Base-by-base conservation (phyloP, 2,797 vertebrate species). In the Lepidocolaptes lacrymiger region DNA sequence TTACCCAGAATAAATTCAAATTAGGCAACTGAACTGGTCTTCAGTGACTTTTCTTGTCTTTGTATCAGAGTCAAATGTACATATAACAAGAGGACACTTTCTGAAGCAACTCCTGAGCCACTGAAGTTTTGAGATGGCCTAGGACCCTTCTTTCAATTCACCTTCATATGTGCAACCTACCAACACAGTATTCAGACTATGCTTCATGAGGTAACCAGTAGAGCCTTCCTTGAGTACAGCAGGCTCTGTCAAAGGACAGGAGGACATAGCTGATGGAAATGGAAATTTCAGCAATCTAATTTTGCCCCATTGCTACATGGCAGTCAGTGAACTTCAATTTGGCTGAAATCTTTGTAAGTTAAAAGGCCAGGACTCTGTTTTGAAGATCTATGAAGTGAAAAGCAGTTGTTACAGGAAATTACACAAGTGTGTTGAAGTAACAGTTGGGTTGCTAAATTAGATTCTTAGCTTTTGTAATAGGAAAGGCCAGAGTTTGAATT, bases 361-460 rank as follows among this genome's bases (percentile, higher is more conserved):
- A 67, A 71, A 88, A 85, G 75, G 24, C 61, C 37, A 77, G 52
- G 76, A 74, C 48, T 91, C 26, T 26, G 54, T 27, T 83, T 74
- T 61, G 34, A 56, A 67, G 71, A 75, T 27, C 4, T 72, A 66
- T 66, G 80, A 79, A 88, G 14, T 66, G 63, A 83, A 43, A 73
- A 92, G n/a, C 30, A 64, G 56, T 88, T 87, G 21, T 61, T 77
- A 39, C 52, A 83, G 87, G 89, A 94, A 88, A 86, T 91, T 93
- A 56, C 64, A 49, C 61, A 91, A 85, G 20, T 21, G 4, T 39
- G 36, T 85, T 91, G 59, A 83, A 92, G 72, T 69, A 79, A 79
- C 46, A 24, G 48, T 43, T 91, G 41, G 3, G 12, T 93, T 96
- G 82, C 85, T 92, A 91, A 85, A 93, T 88, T 74, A 85, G 41